Evolutionary conservation across 2,888 invertebrate species (phyloP), one percentile per base, ranked within the genome.

Genomic region (Emmelina monodactyla): DNA sequence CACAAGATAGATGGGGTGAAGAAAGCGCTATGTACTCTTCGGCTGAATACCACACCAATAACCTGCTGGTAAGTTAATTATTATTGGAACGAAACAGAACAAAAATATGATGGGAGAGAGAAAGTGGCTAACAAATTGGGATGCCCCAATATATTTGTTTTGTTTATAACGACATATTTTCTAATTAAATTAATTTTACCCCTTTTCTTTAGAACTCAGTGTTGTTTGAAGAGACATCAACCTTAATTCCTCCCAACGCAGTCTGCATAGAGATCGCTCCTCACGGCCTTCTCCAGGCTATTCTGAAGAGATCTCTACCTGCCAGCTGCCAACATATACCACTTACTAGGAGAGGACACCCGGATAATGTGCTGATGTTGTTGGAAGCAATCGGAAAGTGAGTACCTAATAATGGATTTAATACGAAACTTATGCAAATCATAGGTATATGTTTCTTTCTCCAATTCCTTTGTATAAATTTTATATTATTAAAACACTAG

Each of bases 201-300:
- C n/a, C n/a, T 2, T 34, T 31, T 22, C 34, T 7, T n/a, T 39
- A 79, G 58, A 87, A 71, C 37, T 82, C 88, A 1, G 90, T 91
- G 4, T 66, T 88, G 5, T 92, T 93, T 53, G 91, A 93, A 55
- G 94, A 94, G 62, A 90, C 90, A 0, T 78, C 89, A 2, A 72
- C 71, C 16, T 79, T 88, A 49, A 86, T 96, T 33, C 94, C 94
- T 0, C 72, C 82, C 9, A 86, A 91, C 52, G 92, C 94, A 0
- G 82, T 95, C 16, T 76, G 88, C 7, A 86, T 96, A 34, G 96
- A 96, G 66, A 86, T 96, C 39, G 94, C 95, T 0, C 95, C 96
- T 0, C 95, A 96, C 52, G 89, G 92, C 14, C 81, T 96, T 12
- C 82, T 96, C 37, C 94, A 94, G 62, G 90, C 94, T 1, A 92